Evolutionary conservation across 2,113 vertebrate genomes (phyloP), one percentile per base, ranked within the genome.

Genomic region (Cyanoramphus novaezelandiae): DNA sequence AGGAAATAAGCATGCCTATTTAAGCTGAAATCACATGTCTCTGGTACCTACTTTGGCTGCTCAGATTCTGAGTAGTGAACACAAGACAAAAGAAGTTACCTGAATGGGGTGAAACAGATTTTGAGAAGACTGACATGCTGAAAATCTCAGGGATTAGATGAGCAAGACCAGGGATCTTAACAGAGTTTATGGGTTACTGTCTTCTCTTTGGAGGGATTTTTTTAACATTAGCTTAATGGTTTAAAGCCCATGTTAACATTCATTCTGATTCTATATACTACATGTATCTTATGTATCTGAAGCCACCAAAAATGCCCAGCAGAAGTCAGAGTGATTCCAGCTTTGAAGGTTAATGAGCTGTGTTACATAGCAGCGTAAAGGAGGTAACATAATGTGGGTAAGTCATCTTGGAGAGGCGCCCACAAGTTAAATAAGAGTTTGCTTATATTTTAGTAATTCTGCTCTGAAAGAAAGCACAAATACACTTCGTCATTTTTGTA

Each of bases 341-440:
- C 12, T 47, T 83, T 82, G 68, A 62, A 62, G 18, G 21, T 6
- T 39, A 35, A 75, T 6, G 39, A 77, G 23, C 44, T 68, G 33
- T n/a, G 19, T 10, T n/a, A 15, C 11, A 17, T 14, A n/a, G 12
- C 52, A 77, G 19, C 47, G 23, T 7, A 65, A 25, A 69, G 21
- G 4, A 31, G 20, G 16, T 18, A 24, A 39, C 12, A 35, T 8
- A 50, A 10, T 3, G 7, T 9, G 3, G 1, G 53, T 6, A 74
- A 88, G 9, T 39, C 59, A 39, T 2, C 27, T 41, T 52, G 49
- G 35, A 77, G 53, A 19, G 2, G 6, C 29, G 11, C 35, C 27
- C 6, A 31, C 25, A 7, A 20, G 4, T 78, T 52, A 91, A 81
- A 70, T 31, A 31, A 59, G 0, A 49, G 10, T 37, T 84, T 85